Base-by-base conservation (phyloP, 1,140 invertebrate species). In the Drosophila bocki region DNA sequence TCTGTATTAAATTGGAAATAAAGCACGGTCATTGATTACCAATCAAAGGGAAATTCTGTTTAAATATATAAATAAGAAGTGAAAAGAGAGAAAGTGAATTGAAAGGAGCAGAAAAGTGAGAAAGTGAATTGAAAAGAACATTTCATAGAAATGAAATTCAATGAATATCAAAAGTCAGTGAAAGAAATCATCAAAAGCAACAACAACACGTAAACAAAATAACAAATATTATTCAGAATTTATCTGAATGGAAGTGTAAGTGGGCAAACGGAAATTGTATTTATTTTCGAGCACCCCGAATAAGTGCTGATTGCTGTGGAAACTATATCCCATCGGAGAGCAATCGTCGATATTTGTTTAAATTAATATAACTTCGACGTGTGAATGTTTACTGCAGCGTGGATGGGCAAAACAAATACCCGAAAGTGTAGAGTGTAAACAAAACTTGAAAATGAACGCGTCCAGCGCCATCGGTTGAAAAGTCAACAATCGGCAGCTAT, bases 191-290 rank as follows among this genome's bases (percentile, higher is more conserved):
- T 22, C 42, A 19, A 13, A 8, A 11, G 8, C 29, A 37, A 11
- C 12, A 15, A n/a, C 13, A 39, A 44, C 42, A 44, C 1, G 56
- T 57, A 62, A 51, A 69, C 57, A 58, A 59, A 58, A 45, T n/a
- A 57, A 35, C 22, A 54, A 53, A 54, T 69, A 67, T 51, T 41
- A 58, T 45, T 44, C n/a, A 2, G 11, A 50, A 69, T 69, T 70
- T 37, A 78, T 69, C 22, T 70, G 37, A 72, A 72, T 71, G 39
- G 42, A 72, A 26, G 51, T 50, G 69, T 47, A 70, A 58, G 68
- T 45, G 51, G 17, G 26, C 45, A 13, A 76, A 45, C 65, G 75
- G 75, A 78, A 58, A 78, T 69, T 58, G 35, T 70, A 70, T 70
- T 78, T 78, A 32, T 62, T 70, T 12, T n/a, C 11, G 22, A 63